Evolutionary conservation across 2,113 vertebrate genomes (phyloP), one percentile per base, ranked within the genome.

Genomic region (Antennarius striatus): DNA sequence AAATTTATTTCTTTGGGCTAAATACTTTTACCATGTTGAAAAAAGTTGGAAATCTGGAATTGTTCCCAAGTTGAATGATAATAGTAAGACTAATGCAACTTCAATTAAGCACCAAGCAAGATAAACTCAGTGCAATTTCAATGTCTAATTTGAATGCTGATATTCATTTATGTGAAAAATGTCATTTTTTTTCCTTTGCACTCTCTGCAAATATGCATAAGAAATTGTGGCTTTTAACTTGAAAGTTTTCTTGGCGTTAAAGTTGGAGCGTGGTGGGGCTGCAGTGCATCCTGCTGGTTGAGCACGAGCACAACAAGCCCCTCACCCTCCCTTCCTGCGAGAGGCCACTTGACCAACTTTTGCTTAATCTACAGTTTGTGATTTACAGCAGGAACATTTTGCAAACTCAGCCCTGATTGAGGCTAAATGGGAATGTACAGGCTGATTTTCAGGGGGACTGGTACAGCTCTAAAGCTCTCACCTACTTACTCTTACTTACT

Each of bases 101-200:
- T 89, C 81, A 91, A 89, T 90, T 90, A 89, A 86, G 82, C 74
- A 88, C 88, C 85, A 86, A 78, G 86, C 77, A 89, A 90, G 77
- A 87, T 78, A 89, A 88, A 78, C 84, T 88, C 85, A 85, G 76
- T 17, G 61, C 74, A 75, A 84, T 90, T 88, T 73, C 86, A 86
- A 73, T 86, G 82, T 85, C 80, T 85, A 86, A 89, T 90, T 85
- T 88, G 82, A 88, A 76, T 10, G 45, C 75, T 71, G 77, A 88
- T 88, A 90, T 84, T 90, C 76, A 90, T 90, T 90, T 86, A 70
- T 87, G 72, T 85, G 84, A 90, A 86, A 83, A 90, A 88, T 86
- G 84, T 75, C 67, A 88, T 90, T 60, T 82, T 86, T 90, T 88
- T 76, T 79, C 71, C 75, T 58, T 77, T 22, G 80, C 75, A 71